Evolutionary conservation across 1,140 invertebrate species (phyloP).

Genomic region (Globodera rostochiensis): DNA sequence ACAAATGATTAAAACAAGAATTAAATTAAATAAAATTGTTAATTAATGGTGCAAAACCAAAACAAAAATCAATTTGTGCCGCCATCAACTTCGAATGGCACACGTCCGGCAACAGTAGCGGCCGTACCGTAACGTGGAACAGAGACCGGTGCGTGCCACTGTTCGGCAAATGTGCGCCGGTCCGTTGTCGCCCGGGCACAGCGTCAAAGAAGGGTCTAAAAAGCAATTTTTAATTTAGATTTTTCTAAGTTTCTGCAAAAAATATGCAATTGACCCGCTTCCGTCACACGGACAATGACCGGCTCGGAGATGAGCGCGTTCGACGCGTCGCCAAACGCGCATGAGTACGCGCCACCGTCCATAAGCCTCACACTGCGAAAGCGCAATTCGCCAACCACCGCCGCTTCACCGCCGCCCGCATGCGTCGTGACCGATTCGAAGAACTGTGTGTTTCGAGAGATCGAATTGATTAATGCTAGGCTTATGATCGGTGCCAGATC

Average conservation of each 20-base stretch:
- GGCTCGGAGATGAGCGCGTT: constrained; percentile 20
- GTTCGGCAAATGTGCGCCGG: constrained; percentile 72
- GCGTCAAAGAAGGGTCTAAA: constrained; percentile 11
- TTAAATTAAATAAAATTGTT: constrained; percentile 20
- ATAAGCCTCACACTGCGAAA: constrained; percentile 3
- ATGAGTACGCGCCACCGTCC: constrained; percentile 22
- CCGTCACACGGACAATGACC: constrained; percentile 16
- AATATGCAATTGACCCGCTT: background rate
- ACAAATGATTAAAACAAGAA: background rate
- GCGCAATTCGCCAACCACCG: constrained; percentile 22
- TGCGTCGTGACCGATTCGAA: background rate
- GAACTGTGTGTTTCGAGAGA: background rate
- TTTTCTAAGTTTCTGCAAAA: no score
- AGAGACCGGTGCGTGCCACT: constrained; percentile 80
- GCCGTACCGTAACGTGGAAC: constrained; percentile 83
- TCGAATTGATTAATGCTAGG: no score
- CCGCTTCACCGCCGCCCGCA: no score
- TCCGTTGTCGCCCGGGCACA: constrained; percentile 44
- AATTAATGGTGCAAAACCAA: no score
- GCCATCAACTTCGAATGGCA: constrained; percentile 11
- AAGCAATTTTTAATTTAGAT: no score
- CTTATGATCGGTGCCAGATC: no score
- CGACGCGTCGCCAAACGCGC: constrained; percentile 13
- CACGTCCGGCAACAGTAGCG: constrained; percentile 79
- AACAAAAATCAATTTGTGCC: background rate